Percentiles rank a stretch among this genome's conserved stretches.
Evolutionary conservation across 2,888 invertebrate species (phyloP).

Genomic region (Cacoxenus indagator): DNA sequence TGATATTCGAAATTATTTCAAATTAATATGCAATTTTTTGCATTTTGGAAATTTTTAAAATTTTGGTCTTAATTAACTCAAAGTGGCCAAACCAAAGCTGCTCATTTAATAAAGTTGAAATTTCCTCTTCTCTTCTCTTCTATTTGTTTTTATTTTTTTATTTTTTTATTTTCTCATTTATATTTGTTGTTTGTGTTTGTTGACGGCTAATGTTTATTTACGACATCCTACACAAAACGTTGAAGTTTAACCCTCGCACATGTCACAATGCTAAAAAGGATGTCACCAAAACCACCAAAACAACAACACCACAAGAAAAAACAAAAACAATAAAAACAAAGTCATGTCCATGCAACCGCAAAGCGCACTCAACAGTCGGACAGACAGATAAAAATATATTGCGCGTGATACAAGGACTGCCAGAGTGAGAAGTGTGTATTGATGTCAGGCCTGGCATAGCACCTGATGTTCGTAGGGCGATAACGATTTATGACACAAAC

Average conservation of each 20-base stretch:
- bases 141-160: too few relatives aligned
- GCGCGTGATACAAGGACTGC: not conserved
- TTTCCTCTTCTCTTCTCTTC: not conserved
- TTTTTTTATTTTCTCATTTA: not conserved
- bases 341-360: conserved; percentile 30
- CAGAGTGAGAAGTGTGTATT: conserved; percentile 21
- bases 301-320: conserved; percentile 24
- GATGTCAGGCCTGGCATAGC: conserved; percentile 53
- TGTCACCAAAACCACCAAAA: conserved; percentile 15
- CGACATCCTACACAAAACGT: conserved; percentile 19
- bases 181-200: not conserved
- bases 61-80: too few relatives aligned
- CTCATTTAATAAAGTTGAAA: too few relatives aligned
- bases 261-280: conserved; percentile 18
- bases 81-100: too few relatives aligned
- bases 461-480: conserved; percentile 66
- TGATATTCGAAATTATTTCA: not conserved
- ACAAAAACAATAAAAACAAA: conserved; percentile 25
- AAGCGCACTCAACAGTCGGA: not conserved
- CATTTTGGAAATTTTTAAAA: too few relatives aligned
- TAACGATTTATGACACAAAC: conserved; percentile 64
- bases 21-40: too few relatives aligned
- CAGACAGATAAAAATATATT: not conserved
- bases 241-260: conserved; percentile 16
- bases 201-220: conserved; percentile 19